phyloP scores from a whole-genome alignment of 1,140 invertebrate species.

The Nomia melanderi region DNA sequence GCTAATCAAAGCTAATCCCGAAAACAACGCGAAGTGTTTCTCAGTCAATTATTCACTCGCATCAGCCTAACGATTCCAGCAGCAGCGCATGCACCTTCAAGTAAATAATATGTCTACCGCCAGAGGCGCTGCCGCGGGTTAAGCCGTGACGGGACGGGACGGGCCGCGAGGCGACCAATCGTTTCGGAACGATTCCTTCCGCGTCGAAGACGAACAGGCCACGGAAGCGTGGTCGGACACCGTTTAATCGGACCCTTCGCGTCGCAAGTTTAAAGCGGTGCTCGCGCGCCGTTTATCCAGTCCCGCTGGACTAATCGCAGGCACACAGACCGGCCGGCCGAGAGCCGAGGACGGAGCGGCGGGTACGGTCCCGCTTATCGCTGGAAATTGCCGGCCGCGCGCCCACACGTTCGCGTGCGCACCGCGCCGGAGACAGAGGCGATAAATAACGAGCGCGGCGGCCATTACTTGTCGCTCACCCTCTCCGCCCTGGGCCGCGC shows the following conservation, averaged over 20 bases:
- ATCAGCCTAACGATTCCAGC: too few species aligned
- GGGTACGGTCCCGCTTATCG: constrained; percentile 57
- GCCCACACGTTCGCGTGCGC: constrained; percentile 60
- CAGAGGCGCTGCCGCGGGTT: too few species aligned
- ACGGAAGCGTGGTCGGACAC: background rate
- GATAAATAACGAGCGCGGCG: constrained; percentile 74
- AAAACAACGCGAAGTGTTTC: too few species aligned
- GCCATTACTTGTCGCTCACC: constrained; percentile 75
- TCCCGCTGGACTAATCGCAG: constrained; percentile 56
- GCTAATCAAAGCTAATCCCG: too few species aligned
- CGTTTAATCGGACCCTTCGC: constrained; percentile 6
- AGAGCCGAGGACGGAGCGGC: constrained; percentile 32
- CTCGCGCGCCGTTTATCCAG: constrained; percentile 48
- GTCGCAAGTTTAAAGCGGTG: constrained; percentile 13
- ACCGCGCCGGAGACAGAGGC: constrained; percentile 45
- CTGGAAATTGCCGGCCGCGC: constrained; percentile 55
- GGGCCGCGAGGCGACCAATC: too few species aligned
- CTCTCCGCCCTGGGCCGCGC: constrained; percentile 47
- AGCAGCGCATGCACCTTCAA: too few species aligned
- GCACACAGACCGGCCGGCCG: constrained; percentile 55
- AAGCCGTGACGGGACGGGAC: too few species aligned
- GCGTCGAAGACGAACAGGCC: background rate
- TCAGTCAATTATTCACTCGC: too few species aligned
- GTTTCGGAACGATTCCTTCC: background rate
- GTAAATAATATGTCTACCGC: too few species aligned